These are phyloP conservation scores for Halocaridina rubra DNA, from an alignment of 2,888 invertebrate genomes.

Conservation along the genomic window DNA sequence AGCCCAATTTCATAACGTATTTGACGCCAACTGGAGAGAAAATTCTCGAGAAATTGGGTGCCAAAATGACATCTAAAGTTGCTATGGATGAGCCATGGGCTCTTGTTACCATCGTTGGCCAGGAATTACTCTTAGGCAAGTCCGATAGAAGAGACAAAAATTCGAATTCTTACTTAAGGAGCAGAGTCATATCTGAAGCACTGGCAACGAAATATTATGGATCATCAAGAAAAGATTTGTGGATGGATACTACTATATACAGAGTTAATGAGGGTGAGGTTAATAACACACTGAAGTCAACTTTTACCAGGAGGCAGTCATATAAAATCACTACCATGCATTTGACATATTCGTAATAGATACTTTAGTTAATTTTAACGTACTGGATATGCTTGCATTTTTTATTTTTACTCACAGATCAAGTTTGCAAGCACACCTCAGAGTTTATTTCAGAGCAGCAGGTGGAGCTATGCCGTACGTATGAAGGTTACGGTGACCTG, in stretches of 20 bases:
- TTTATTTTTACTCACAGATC: too few species aligned
- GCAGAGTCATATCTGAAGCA: constrained; percentile 18
- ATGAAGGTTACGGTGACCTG: constrained; percentile 45
- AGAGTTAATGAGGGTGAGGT: neutral
- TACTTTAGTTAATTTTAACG: too few species aligned
- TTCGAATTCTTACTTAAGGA: neutral
- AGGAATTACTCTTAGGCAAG: neutral
- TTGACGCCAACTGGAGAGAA: neutral
- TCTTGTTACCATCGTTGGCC: constrained; percentile 17
- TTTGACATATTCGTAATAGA: too few species aligned
- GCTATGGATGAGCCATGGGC: constrained; percentile 29
- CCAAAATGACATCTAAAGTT: neutral
- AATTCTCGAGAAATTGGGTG: neutral
- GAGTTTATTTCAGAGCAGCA: neutral
- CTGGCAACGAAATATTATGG: neutral
- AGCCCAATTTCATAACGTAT: constrained; percentile 21
- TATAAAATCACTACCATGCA: too few species aligned
- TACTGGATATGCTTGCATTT: too few species aligned
- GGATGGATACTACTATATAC: neutral
- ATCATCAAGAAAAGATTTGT: neutral
- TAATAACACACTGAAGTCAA: too few species aligned
- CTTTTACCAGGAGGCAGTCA: too few species aligned
- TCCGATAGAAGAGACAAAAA: neutral
- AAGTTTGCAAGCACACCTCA: too few species aligned
- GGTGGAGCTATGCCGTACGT: constrained; percentile 14